These are phyloP conservation scores for Archilochus colubris DNA, from an alignment of 2,113 vertebrate genomes.

Conservation along the genomic window DNA sequence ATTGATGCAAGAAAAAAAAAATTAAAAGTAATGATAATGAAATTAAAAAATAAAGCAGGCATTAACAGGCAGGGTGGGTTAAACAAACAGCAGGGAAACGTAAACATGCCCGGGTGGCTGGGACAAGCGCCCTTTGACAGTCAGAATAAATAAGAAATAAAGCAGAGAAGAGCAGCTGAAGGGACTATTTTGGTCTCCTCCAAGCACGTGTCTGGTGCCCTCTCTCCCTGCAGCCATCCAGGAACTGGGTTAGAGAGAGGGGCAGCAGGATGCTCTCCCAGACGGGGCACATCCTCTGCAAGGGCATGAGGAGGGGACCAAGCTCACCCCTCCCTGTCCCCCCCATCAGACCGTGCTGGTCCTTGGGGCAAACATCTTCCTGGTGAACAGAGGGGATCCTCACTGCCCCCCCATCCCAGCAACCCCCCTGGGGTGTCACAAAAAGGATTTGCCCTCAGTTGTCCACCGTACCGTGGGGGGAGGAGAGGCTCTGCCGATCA, in stretches of 20 bases:
- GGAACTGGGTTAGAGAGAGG: background rate
- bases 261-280: background rate
- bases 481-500: slow-evolving; percentile 94
- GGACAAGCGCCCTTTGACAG: background rate
- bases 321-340: background rate
- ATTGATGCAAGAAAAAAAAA: slow-evolving; percentile 59
- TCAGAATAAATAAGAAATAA: background rate
- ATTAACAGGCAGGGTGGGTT: slow-evolving; percentile 8
- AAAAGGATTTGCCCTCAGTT: slow-evolving; percentile 50
- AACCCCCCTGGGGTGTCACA: background rate
- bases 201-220: background rate
- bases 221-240: rapidly evolving
- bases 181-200: background rate
- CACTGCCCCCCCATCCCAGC: rapidly evolving
- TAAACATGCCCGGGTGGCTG: background rate
- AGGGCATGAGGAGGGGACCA: background rate
- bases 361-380: background rate
- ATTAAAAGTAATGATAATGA: background rate
- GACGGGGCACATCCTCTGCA: background rate
- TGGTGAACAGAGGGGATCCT: rapidly evolving
- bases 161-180: background rate
- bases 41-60: slow-evolving; percentile 26
- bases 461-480: slow-evolving; percentile 91
- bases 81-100: background rate
- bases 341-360: background rate